Conservation (phyloP, 2,113 vertebrate genomes). For the Elgaria multicarinata region DNA sequence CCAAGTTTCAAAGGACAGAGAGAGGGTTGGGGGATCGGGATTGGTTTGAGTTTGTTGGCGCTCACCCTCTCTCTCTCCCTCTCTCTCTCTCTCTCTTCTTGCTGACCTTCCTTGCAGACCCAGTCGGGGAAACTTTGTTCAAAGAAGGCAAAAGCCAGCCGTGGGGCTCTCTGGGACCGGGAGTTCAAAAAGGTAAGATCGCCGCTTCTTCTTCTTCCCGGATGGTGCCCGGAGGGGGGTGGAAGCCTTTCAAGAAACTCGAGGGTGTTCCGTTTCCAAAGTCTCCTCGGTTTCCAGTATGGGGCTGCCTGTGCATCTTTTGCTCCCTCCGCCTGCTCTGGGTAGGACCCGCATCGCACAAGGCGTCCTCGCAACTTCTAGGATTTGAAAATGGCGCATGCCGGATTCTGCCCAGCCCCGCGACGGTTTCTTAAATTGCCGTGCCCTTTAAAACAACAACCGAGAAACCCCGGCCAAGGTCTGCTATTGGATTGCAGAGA, state of each 20-base stretch:
- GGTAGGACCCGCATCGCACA: not conserved
- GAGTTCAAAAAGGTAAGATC: constrained; percentile 95
- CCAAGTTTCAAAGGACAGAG: not conserved
- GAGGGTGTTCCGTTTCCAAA: too few relatives aligned
- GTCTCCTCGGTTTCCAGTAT: not conserved
- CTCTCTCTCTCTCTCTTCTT: not conserved
- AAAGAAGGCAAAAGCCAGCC: constrained; percentile 92
- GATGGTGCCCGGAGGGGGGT: not conserved
- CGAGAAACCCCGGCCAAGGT: not conserved
- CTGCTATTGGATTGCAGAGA: not conserved
- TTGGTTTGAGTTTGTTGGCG: not conserved
- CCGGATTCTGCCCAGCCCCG: too few relatives aligned
- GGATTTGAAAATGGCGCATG: not conserved
- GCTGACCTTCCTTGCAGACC: constrained; percentile 66
- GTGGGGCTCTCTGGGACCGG: constrained; percentile 91
- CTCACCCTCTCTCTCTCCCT: not conserved
- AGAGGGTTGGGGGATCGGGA: constrained; percentile 22
- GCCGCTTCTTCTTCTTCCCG: accelerated
- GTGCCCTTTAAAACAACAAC: not conserved
- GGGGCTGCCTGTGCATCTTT: not conserved
- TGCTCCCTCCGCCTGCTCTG: not conserved
- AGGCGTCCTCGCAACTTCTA: not conserved
- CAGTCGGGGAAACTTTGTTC: constrained; percentile 91
- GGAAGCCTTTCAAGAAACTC: not conserved
- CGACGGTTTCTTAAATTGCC: not conserved